Percentiles rank a stretch among this genome's conserved stretches.
phyloP scores from a whole-genome alignment of 1,140 invertebrate species.

The Papilio xuthus region DNA sequence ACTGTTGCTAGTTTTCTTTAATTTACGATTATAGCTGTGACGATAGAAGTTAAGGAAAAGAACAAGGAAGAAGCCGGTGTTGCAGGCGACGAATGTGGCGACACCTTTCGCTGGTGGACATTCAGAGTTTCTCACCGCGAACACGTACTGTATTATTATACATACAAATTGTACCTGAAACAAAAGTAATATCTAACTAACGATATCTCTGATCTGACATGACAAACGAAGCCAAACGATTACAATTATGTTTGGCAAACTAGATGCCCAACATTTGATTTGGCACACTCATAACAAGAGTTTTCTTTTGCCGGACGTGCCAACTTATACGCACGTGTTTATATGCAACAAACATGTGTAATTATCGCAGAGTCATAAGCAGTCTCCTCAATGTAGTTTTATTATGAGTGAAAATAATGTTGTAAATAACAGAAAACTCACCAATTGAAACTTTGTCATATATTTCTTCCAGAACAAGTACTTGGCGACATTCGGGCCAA shows the following conservation, averaged over 20 bases:
- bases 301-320: too few species aligned
- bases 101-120: conserved; percentile 65
- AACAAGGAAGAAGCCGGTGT: conserved; percentile 60
- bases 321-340: too few species aligned
- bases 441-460: conserved; percentile 94
- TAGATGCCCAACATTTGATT: too few species aligned
- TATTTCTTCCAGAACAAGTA: conserved; percentile 98
- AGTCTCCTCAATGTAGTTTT: too few species aligned
- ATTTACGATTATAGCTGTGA: conserved; percentile 58
- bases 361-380: too few species aligned
- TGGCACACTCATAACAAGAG: too few species aligned
- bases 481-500: conserved; percentile 94
- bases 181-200: neutral
- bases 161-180: conserved; percentile 74
- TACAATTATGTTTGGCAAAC: too few species aligned
- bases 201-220: too few species aligned
- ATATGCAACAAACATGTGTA: too few species aligned
- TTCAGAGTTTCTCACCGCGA: conserved; percentile 54
- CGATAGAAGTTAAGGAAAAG: conserved; percentile 71
- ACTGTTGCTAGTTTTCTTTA: conserved; percentile 31
- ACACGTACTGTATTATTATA: conserved; percentile 64
- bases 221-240: too few species aligned
- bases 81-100: conserved; percentile 56
- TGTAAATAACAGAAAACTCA: conserved; percentile 79
- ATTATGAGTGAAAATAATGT: neutral